Conservation (phyloP, 2,797 vertebrate species). For the Melanotaenia trifasciata region DNA sequence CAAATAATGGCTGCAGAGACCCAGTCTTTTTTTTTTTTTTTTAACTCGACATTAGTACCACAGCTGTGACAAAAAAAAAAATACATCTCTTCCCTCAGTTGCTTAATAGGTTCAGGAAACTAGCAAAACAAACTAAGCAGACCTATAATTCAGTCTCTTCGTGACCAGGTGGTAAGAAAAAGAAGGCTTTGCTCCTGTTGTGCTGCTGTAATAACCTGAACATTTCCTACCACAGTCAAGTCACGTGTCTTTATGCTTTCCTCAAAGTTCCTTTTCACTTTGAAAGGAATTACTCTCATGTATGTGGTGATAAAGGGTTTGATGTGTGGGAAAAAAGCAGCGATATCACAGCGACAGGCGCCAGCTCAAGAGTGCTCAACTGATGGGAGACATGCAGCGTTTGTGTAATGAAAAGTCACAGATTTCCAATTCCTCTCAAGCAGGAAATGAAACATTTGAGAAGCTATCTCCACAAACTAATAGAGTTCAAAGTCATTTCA, state of each 20-base stretch:
- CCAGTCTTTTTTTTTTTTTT: conserved; percentile 16
- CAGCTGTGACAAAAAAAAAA: conserved; percentile 2
- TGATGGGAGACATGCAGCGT: conserved; percentile 41
- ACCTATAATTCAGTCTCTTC: conserved; percentile 33
- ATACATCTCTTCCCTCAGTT: conserved; percentile 15
- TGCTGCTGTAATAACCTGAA: conserved; percentile 31
- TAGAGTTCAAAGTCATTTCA: conserved; percentile 33
- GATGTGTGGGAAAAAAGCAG: conserved; percentile 9
- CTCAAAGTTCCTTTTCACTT: conserved; percentile 28
- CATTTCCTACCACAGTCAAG: conserved; percentile 19
- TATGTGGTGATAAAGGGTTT: conserved; percentile 20
- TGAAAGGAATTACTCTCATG: conserved; percentile 20
- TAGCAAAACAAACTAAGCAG: conserved; percentile 18
- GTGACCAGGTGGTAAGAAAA: conserved; percentile 10
- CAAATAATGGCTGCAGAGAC: conserved; percentile 32
- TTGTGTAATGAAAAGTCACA: conserved; percentile 38
- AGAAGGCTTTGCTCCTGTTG: conserved; percentile 5
- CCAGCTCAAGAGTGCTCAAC: conserved; percentile 3
- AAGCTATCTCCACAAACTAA: conserved; percentile 24
- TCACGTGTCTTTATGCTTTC: neutral
- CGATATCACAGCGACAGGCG: conserved; percentile 30
- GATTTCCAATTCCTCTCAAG: conserved; percentile 50
- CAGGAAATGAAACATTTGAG: conserved; percentile 49
- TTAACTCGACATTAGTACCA: conserved; percentile 31
- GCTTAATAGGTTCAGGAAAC: conserved; percentile 47